Conservation (phyloP, 2,888 invertebrate genomes). For the Tetragonula carbonaria region DNA sequence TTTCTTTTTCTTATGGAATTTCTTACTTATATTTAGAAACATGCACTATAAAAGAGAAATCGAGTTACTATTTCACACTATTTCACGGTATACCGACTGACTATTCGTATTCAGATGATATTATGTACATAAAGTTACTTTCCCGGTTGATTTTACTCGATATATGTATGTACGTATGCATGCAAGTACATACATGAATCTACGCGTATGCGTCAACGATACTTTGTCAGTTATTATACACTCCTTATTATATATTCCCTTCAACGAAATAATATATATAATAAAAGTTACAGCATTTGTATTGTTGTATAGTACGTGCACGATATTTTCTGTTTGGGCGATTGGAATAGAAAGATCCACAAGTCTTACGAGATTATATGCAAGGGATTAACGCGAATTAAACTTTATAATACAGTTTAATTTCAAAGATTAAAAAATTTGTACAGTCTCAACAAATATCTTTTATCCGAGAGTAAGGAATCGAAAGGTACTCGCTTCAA, state of each 20-base stretch:
- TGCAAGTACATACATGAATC: background rate
- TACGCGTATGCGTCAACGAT: background rate
- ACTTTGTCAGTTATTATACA: background rate
- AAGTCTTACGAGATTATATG: conserved; percentile 6
- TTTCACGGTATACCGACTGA: background rate
- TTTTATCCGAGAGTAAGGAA: conserved; percentile 43
- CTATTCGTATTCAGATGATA: background rate
- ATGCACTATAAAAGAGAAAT: conserved; percentile 6
- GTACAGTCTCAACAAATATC: conserved; percentile 58
- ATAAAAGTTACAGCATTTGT: background rate
- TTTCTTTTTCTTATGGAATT: background rate
- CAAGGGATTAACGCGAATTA: conserved; percentile 27
- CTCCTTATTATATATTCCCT: background rate
- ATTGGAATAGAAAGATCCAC: background rate
- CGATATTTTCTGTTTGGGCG: background rate
- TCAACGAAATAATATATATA: background rate
- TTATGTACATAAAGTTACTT: conserved; percentile 8
- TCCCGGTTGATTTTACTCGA: background rate
- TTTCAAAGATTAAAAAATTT: conserved; percentile 61
- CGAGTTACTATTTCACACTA: background rate
- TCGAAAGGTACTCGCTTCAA: conserved; percentile 42
- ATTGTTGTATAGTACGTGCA: background rate
- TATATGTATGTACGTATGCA: background rate
- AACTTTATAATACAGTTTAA: conserved; percentile 57
- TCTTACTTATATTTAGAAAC: background rate